Evolutionary conservation across 2,888 invertebrate genomes (phyloP), one percentile per base, ranked within the genome.

Genomic region (Myathropa florea): DNA sequence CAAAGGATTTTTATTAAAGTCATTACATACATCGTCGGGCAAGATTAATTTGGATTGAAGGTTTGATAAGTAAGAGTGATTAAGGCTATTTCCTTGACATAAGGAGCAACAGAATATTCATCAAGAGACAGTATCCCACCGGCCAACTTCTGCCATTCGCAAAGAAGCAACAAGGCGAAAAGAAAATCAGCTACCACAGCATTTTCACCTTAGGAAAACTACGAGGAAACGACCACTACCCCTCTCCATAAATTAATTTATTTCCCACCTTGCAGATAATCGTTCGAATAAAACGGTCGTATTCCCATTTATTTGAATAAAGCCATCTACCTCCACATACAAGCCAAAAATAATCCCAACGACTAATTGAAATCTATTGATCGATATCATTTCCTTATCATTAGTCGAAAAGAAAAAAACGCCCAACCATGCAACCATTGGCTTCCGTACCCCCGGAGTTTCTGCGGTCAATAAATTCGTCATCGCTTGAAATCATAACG

Each of bases 311-410:
- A 26, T 46, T 23, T 12, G 4, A 23, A 55, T 75, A 26, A 57
- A 71, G 39, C 28, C 60, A 10, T 23, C 33, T 57, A 64, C 63
- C 53, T n/a, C 12, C 24, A 24, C 46, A 30, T 1, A 59, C 39
- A 53, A 55, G 14, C 64, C 10, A 46, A 64, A 60, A 65, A 46
- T 23, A 71, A 65, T 67, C 26, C 18, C 18, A 21, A 30, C 28
- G 30, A 60, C 18, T 36, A 59, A 72, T 30, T 53, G 10, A 73
- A 61, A 72, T 24, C 67, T 67, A 73, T 67, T 72, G 72, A 65
- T 83, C 82, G 73, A 83, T 83, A 78, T 2, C 46, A 28, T 36
- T 73, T 55, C 55, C 63, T 73, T 55, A 64, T 64, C 63, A 26
- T 39, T 36, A 59, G 55, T 55, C 21, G 18, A 10, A 12, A 30